A percentile compares a stretch with the other conserved stretches of the same genome.
Conservation (phyloP, 2,113 vertebrate genomes). For the Psilopsiagon aymara region DNA sequence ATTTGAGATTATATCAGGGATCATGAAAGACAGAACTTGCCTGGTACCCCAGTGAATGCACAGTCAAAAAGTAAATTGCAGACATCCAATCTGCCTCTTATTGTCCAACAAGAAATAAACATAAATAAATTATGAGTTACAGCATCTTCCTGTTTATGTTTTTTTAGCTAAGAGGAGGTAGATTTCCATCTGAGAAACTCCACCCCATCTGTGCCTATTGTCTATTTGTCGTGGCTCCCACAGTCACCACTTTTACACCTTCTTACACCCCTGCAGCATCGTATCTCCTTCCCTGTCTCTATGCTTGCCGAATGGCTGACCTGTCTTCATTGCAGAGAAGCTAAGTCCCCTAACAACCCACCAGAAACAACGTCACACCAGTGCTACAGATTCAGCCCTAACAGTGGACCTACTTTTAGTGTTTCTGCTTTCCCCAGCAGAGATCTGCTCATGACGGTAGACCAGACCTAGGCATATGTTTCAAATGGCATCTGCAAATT, state of each 20-base stretch:
- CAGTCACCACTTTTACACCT: not conserved
- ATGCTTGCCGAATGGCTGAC: rapidly evolving
- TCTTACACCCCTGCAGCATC: not conserved
- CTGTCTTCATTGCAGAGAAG: not conserved
- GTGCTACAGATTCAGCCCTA: not conserved
- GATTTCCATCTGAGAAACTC: conserved; percentile 37
- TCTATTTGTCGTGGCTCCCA: not conserved
- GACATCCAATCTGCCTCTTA: not conserved
- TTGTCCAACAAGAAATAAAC: not conserved
- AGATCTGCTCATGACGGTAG: not conserved
- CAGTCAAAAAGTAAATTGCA: not conserved
- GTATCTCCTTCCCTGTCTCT: rapidly evolving
- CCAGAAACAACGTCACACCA: not conserved
- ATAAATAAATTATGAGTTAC: not conserved
- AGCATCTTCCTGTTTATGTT: conserved; percentile 27
- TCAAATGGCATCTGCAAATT: not conserved
- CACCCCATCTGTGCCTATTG: not conserved
- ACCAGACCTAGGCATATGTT: not conserved
- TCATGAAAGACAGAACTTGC: not conserved
- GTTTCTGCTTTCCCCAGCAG: not conserved
- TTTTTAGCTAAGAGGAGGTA: not conserved
- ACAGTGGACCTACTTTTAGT: not conserved
- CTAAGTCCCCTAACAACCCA: not conserved
- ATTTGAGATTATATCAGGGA: not conserved
- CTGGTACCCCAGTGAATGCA: not conserved